phyloP scores from a whole-genome alignment of 1,140 invertebrate genomes.

The Philotrypesis tridentata region DNA sequence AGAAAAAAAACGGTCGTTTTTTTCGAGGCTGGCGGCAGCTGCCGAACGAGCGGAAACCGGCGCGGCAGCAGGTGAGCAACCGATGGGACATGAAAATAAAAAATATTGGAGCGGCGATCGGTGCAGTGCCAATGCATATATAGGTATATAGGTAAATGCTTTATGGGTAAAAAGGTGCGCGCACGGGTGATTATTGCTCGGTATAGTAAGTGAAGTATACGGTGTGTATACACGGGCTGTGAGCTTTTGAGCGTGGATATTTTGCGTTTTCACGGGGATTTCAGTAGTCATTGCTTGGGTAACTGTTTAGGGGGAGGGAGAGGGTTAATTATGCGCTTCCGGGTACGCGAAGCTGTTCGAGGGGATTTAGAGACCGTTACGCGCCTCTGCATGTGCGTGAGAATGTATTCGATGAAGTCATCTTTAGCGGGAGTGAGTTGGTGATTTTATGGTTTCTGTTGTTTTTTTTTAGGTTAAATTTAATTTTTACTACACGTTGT shows the following conservation, averaged over 20 bases:
- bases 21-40: slow-evolving; percentile 34
- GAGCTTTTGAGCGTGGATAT: neutral
- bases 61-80: slow-evolving; percentile 53
- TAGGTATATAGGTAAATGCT: no score
- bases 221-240: neutral
- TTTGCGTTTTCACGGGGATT: neutral
- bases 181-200: neutral
- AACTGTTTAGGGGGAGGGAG: neutral
- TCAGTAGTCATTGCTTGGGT: neutral
- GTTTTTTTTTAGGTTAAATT: no score
- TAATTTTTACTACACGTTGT: no score
- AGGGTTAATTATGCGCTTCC: neutral
- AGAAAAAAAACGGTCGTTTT: slow-evolving; percentile 40
- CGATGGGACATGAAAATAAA: slow-evolving; percentile 19
- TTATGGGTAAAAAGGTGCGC: neutral
- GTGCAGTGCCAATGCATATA: neutral
- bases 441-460: no score
- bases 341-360: neutral
- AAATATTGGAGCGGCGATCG: neutral
- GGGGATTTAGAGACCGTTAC: neutral
- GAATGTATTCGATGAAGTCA: no score
- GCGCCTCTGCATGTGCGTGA: no score
- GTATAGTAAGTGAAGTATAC: no score
- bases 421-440: no score
- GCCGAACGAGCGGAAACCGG: slow-evolving; percentile 53